These are phyloP conservation scores for Semibalanus balanoides DNA, from an alignment of 1,140 invertebrate genomes.

Conservation along the genomic window DNA sequence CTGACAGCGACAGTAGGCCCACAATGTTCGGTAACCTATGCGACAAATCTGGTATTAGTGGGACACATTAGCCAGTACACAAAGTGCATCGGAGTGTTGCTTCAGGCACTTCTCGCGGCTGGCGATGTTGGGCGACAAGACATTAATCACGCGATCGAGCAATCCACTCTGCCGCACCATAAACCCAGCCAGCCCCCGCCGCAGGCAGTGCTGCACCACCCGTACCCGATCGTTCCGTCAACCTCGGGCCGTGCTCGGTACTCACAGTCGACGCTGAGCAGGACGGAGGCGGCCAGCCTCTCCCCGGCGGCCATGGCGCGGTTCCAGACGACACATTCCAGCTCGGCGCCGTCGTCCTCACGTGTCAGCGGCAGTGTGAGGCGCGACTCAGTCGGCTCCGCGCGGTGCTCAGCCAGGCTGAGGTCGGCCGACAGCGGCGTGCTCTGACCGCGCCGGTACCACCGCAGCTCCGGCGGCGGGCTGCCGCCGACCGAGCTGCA, in stretches of 20 bases:
- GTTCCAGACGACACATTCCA: conserved; percentile 73
- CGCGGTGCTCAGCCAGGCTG: conserved; percentile 46
- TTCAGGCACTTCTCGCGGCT: too few relatives aligned
- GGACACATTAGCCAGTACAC: too few relatives aligned
- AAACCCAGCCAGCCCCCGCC: not conserved
- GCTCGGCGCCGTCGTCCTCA: conserved; percentile 65
- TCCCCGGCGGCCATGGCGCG: conserved; percentile 62
- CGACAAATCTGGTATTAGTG: too few relatives aligned
- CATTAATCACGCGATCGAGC: too few relatives aligned
- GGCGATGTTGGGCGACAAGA: too few relatives aligned
- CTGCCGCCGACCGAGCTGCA: conserved; percentile 75
- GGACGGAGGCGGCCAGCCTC: conserved; percentile 58
- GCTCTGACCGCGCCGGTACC: conserved; percentile 29
- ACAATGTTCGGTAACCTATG: too few relatives aligned
- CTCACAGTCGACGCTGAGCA: conserved; percentile 78
- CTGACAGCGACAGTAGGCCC: too few relatives aligned
- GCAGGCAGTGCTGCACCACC: too few relatives aligned
- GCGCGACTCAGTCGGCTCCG: conserved; percentile 53
- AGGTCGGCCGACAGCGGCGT: conserved; percentile 50
- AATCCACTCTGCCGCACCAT: too few relatives aligned
- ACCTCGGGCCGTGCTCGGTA: conserved; percentile 21
- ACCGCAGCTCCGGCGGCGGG: conserved; percentile 60
- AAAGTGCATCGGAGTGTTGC: too few relatives aligned
- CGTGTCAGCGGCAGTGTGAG: conserved; percentile 55
- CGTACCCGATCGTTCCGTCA: too few relatives aligned